Conservation (phyloP, 2,888 invertebrate genomes). For the Apocheima hispidaria region DNA sequence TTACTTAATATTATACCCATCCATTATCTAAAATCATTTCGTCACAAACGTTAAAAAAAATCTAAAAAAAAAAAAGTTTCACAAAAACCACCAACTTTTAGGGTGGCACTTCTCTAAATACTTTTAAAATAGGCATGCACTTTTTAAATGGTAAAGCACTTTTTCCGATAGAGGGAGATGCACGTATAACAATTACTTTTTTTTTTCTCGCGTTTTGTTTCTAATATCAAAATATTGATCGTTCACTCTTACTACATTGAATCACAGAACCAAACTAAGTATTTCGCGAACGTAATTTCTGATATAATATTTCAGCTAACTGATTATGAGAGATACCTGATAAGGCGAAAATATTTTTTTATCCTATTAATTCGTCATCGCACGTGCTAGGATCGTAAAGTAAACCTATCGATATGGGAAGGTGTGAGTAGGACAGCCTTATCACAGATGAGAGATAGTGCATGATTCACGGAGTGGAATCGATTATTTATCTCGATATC, state of each 20-base stretch:
- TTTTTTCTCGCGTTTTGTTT: background rate
- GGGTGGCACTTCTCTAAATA: background rate
- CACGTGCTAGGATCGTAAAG: background rate
- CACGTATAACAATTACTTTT: background rate
- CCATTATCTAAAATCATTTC: too few species aligned
- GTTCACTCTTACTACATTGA: background rate
- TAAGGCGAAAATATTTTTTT: background rate
- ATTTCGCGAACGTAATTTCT: slow-evolving; percentile 9
- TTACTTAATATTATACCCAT: too few species aligned
- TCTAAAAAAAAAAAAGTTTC: background rate
- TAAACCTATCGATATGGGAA: background rate
- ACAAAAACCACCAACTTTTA: background rate
- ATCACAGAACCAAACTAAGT: background rate
- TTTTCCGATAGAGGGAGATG: background rate
- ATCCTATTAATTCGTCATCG: background rate
- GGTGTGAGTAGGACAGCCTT: background rate
- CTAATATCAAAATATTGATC: background rate
- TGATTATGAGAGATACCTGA: background rate
- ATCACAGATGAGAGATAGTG: background rate
- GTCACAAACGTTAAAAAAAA: too few species aligned
- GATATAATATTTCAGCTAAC: slow-evolving; percentile 9
- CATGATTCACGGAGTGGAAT: background rate
- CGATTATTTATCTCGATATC: slow-evolving; percentile 1
- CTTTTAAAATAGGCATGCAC: background rate
- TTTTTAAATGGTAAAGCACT: too few species aligned